Conservation (phyloP, 2,113 vertebrate species). For the Thalassoma bifasciatum region DNA sequence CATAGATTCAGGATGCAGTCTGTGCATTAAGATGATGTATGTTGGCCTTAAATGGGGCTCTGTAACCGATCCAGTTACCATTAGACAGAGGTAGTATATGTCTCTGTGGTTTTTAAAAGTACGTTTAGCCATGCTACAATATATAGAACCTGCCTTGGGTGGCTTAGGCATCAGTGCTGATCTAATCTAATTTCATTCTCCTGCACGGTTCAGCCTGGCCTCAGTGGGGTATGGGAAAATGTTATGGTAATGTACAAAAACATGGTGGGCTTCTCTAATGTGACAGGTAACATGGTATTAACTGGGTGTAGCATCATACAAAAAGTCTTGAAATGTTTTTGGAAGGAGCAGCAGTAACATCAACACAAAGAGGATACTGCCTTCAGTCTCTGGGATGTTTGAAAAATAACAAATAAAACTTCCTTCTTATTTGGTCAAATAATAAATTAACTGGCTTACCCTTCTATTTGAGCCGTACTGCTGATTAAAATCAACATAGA, state of each 20-base stretch:
- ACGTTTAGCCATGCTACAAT: constrained; percentile 61
- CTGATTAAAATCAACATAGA: constrained; percentile 39
- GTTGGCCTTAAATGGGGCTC: constrained; percentile 72
- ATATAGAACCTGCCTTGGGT: constrained; percentile 71
- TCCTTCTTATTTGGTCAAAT: background rate
- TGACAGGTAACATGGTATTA: constrained; percentile 77
- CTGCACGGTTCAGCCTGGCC: constrained; percentile 55
- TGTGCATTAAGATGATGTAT: constrained; percentile 79
- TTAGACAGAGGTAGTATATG: constrained; percentile 70
- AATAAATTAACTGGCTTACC: background rate
- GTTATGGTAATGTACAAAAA: constrained; percentile 73
- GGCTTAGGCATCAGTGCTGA: constrained; percentile 73
- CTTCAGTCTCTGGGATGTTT: background rate
- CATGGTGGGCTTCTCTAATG: constrained; percentile 72
- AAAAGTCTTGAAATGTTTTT: constrained; percentile 31
- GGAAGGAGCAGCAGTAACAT: background rate
- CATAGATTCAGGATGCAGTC: constrained; percentile 68
- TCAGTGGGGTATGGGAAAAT: constrained; percentile 70
- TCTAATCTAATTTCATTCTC: constrained; percentile 78
- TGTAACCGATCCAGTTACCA: constrained; percentile 78
- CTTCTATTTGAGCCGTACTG: background rate
- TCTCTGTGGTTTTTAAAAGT: constrained; percentile 75
- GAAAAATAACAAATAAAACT: background rate
- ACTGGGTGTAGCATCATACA: constrained; percentile 38
- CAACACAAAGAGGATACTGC: constrained; percentile 14